phyloP scores from a whole-genome alignment of 2,113 vertebrate species.

The Heloderma charlesbogerti region DNA sequence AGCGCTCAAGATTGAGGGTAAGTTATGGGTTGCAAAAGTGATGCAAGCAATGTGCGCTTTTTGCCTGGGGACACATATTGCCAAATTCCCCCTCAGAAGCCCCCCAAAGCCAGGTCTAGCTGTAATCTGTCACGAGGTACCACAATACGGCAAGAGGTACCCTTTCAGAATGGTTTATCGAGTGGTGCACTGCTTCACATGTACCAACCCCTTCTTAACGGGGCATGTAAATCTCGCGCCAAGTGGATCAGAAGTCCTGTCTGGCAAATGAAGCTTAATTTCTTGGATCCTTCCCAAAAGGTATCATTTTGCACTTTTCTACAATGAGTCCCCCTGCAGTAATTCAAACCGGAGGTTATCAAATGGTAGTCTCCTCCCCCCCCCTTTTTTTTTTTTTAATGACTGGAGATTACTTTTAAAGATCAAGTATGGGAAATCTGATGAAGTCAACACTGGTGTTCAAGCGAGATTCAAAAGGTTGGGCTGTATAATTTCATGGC shows the following conservation, averaged over 20 bases:
- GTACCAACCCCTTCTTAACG: not conserved
- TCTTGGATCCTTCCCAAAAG: not conserved
- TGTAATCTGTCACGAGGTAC: not conserved
- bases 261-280: not conserved
- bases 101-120: not conserved
- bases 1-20: not conserved
- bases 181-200: no score
- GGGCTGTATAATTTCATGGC: constrained; percentile 16
- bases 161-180: not conserved
- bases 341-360: not conserved
- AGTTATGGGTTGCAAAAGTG: not conserved
- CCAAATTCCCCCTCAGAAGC: not conserved
- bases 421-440: not conserved
- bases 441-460: not conserved
- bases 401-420: constrained; percentile 1
- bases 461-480: not conserved
- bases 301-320: not conserved
- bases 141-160: not conserved
- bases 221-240: not conserved
- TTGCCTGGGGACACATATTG: no score
- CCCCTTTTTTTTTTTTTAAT: not conserved
- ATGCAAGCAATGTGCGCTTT: not conserved
- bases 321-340: not conserved
- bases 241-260: not conserved
- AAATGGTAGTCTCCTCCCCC: not conserved